Base-by-base conservation (phyloP, 2,113 vertebrate species). In the Eira barbara region DNA sequence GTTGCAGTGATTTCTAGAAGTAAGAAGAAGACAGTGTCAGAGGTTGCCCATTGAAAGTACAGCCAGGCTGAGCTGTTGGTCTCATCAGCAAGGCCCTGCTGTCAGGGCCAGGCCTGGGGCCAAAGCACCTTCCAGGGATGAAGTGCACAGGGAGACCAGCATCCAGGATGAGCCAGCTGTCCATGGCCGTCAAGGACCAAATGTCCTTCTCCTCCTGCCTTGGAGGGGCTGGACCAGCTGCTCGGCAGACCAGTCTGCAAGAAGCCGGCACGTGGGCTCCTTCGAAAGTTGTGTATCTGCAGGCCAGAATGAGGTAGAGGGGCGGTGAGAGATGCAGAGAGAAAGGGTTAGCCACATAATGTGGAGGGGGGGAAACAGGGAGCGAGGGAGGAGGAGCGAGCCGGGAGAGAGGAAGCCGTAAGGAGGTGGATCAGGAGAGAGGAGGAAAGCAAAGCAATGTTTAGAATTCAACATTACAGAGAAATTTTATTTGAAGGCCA, bases 21-120 rank as follows among this genome's bases (percentile, higher is more conserved):
- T 12, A 36, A 52, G 84, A 29, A 47, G 39, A 31, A 27, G 59
- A 57, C 0, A 0, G n/a, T 13, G 5, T 13, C 14, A 55, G n/a
- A 69, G 15, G 57, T n/a, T 29, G 25, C 55, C 25, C 21, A 49
- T 23, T 13, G n/a, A 61, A 55, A 76, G 39, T 29, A 23, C 13
- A 45, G 73, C 42, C 25, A 29, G 73, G 36, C 71, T 74, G 36
- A 42, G 23, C 1, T 42, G 71, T 5, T 25, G 12, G 12, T 74
- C 36, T 42, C 11, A 36, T 39, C 20, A 42, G 36, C 23, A 0
- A 4, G 71, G 39, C 73, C 25, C 13, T 4, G 25, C 73, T 76
- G 73, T 76, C 39, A 29, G 73, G 25, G 27, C 36, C 12, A 42
- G 71, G 23, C 71, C 71, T 74, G 71, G 71, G 71, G 69, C 36